phyloP scores from a whole-genome alignment of 37 sponge, comb jelly and placozoan species.

The Cliona cf. orientalis region DNA sequence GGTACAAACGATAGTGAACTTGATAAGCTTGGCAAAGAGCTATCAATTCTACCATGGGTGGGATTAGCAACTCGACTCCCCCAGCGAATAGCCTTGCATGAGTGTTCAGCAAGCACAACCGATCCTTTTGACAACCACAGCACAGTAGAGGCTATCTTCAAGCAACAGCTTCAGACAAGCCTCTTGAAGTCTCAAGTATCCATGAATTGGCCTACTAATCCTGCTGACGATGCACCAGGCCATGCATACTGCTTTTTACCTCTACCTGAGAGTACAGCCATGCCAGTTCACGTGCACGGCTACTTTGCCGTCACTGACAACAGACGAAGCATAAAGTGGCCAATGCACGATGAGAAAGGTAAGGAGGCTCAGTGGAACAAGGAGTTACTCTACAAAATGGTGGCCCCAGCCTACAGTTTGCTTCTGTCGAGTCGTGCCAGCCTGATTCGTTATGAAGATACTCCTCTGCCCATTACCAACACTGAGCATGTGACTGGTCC shows the following conservation, averaged over 20 bases:
- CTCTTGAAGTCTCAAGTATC: too few species aligned
- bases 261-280: conserved; percentile 46
- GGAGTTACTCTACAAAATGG: conserved; percentile 32
- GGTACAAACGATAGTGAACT: conserved; percentile 30
- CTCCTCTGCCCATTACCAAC: not conserved
- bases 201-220: too few species aligned
- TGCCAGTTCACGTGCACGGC: conserved; percentile 86
- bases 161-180: too few species aligned
- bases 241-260: conserved; percentile 89
- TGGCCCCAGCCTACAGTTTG: conserved; percentile 52
- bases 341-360: conserved; percentile 62
- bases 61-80: conserved; percentile 72
- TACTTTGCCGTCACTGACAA: conserved; percentile 78
- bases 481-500: conserved; percentile 36
- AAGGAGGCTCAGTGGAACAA: conserved; percentile 78
- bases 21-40: conserved; percentile 22
- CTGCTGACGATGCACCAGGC: too few species aligned
- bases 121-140: too few species aligned
- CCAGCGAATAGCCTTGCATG: too few species aligned
- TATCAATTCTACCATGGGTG: conserved; percentile 70
- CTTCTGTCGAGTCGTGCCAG: conserved; percentile 28
- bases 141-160: too few species aligned
- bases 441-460: conserved; percentile 24
- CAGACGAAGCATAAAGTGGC: conserved; percentile 84
- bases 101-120: too few species aligned